A percentile compares a stretch with the other conserved stretches of the same genome.
Evolutionary conservation across 2,113 vertebrate genomes (phyloP).

Genomic region (Ciconia stormi): DNA sequence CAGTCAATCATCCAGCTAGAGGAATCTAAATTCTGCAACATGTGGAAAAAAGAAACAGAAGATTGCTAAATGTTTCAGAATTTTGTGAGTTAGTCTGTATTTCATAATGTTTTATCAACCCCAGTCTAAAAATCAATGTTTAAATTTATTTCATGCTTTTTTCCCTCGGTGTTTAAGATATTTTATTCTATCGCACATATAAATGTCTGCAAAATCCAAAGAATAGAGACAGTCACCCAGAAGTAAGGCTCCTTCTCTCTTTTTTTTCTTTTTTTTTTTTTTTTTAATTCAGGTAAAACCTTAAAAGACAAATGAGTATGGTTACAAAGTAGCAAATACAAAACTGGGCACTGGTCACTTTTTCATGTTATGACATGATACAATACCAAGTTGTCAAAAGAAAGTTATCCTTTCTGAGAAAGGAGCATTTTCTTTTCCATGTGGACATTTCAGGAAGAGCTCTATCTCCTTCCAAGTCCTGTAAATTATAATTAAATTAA

Average conservation of each 20-base stretch:
- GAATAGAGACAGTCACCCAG: background rate
- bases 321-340: background rate
- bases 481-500: background rate
- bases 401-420: background rate
- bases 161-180: background rate
- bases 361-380: background rate
- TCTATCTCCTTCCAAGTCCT: background rate
- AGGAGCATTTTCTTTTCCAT: background rate
- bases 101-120: background rate
- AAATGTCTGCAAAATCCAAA: background rate
- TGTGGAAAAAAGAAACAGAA: background rate
- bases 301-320: background rate
- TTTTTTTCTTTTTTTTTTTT: background rate
- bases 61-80: background rate
- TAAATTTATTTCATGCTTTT: background rate
- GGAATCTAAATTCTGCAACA: background rate
- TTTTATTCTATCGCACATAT: background rate
- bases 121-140: background rate
- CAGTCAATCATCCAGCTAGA: background rate
- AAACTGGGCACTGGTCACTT: background rate
- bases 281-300: background rate
- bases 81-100: background rate
- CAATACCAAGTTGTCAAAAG: background rate
- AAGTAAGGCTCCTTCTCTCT: background rate
- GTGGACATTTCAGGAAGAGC: background rate